These are phyloP conservation scores for Drosophila pallidifrons DNA, from an alignment of 1,140 invertebrate species.

Conservation along the genomic window DNA sequence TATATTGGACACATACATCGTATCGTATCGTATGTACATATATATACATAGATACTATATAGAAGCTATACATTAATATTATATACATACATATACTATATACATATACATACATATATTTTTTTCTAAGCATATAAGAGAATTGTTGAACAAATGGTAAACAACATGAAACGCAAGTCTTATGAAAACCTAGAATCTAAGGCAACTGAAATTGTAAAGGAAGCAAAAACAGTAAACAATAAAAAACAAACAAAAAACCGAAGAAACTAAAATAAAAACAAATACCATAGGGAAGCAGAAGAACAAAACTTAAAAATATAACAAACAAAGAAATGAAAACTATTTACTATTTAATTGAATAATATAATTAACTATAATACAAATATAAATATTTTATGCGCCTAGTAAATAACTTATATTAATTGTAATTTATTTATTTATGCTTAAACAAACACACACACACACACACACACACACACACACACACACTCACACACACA, in stretches of 20 bases:
- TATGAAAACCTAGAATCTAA: slow-evolving; percentile 78
- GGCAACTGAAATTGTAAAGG: slow-evolving; percentile 75
- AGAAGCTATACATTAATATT: slow-evolving; percentile 25
- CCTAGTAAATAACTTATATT: slow-evolving; percentile 30
- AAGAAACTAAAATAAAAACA: slow-evolving; percentile 17
- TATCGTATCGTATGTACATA: slow-evolving; percentile 20
- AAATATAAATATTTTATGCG: slow-evolving; percentile 23
- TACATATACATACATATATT: slow-evolving; percentile 56
- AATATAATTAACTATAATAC: slow-evolving; percentile 39
- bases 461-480: too few species aligned
- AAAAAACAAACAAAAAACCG: slow-evolving; percentile 5
- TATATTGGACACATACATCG: slow-evolving; percentile 27
- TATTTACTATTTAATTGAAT: slow-evolving; percentile 47
- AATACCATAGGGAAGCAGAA: slow-evolving; percentile 15
- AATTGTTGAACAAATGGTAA: slow-evolving; percentile 73
- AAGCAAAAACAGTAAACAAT: slow-evolving; percentile 31
- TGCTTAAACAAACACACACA: slow-evolving; percentile 22
- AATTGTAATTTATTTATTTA: slow-evolving; percentile 64
- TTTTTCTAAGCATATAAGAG: slow-evolving; percentile 73
- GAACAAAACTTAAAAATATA: slow-evolving; percentile 8
- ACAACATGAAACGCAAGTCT: slow-evolving; percentile 79
- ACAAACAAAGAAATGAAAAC: slow-evolving; percentile 4
- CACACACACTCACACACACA: slow-evolving; percentile 6
- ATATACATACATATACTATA: slow-evolving; percentile 32
- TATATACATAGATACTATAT: slow-evolving; percentile 15